phyloP scores from a whole-genome alignment of 2,888 invertebrate genomes.

The Epinotia ramella region DNA sequence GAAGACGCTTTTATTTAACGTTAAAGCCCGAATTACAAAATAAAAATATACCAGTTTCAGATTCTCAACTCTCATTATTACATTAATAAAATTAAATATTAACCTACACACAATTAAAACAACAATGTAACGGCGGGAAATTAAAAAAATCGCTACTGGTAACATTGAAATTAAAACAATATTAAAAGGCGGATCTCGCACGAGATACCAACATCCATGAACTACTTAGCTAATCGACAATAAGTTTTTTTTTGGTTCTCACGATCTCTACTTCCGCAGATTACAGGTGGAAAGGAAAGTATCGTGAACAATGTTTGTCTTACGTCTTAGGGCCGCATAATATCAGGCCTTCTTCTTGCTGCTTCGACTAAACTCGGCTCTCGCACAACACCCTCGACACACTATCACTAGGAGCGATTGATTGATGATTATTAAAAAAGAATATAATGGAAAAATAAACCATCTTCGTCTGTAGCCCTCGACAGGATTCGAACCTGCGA shows the following conservation, averaged over 20 bases:
- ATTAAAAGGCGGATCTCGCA: conserved; percentile 38
- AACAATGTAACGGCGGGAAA: not conserved
- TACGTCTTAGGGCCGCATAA: conserved; percentile 28
- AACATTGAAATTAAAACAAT: conserved; percentile 33
- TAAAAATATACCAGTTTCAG: not conserved
- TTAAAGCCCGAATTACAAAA: not conserved
- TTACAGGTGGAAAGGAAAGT: conserved; percentile 41
- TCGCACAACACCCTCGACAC: too few relatives aligned
- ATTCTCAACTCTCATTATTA: not conserved
- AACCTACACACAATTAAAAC: not conserved
- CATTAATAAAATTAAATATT: conserved; percentile 12
- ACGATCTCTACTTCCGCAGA: conserved; percentile 44
- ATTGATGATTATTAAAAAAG: too few relatives aligned
- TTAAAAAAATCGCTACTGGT: not conserved
- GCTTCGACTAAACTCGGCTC: too few relatives aligned
- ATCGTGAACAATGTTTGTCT: conserved; percentile 35
- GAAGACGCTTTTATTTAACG: too few relatives aligned
- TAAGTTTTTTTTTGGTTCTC: conserved; percentile 39
- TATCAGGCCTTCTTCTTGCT: not conserved
- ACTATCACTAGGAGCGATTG: too few relatives aligned
- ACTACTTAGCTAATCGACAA: conserved; percentile 38
- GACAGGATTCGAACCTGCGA: too few relatives aligned
- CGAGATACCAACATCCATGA: conserved; percentile 23
- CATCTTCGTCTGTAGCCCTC: too few relatives aligned
- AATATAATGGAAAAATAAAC: too few relatives aligned